phyloP scores from a whole-genome alignment of 2,888 invertebrate species.

The Myathropa florea region DNA sequence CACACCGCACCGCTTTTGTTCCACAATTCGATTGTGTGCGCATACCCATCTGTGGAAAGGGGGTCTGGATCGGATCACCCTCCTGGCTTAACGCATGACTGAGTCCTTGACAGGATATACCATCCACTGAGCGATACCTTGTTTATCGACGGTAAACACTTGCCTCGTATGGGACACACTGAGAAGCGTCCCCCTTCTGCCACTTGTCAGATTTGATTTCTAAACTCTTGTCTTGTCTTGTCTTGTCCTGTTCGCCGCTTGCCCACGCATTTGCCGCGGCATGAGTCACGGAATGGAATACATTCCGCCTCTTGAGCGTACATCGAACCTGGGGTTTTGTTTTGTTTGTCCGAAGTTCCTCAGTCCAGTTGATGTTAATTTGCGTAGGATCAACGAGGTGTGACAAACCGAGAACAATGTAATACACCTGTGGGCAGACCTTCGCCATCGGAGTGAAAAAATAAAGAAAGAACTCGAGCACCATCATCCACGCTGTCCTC shows the following conservation, averaged over 20 bases:
- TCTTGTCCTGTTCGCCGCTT: constrained; percentile 28
- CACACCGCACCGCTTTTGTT: background rate
- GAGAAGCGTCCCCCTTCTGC: constrained; percentile 1
- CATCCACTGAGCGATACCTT: background rate
- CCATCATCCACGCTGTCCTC: constrained; percentile 47
- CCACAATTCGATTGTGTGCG: background rate
- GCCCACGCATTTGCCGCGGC: constrained; percentile 30
- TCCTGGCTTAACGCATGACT: constrained; percentile 59
- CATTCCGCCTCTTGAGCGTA: constrained; percentile 39
- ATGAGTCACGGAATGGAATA: constrained; percentile 55
- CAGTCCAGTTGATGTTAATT: constrained; percentile 63
- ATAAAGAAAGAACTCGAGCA: constrained; percentile 36
- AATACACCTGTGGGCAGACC: constrained; percentile 65
- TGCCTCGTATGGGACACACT: constrained; percentile 5
- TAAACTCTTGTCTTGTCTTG: constrained; percentile 20
- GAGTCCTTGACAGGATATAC: constrained; percentile 57
- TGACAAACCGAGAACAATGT: constrained; percentile 65
- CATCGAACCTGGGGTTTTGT: constrained; percentile 56
- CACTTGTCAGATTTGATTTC: constrained; percentile 35
- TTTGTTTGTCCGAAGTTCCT: constrained; percentile 23
- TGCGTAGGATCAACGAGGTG: constrained; percentile 70
- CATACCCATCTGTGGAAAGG: background rate
- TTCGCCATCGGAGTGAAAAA: constrained; percentile 17
- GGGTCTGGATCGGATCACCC: background rate
- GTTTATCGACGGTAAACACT: constrained; percentile 63